Evolutionary conservation across 2,888 invertebrate species (phyloP), one percentile per base, ranked within the genome.

Genomic region (Loripinus fragilis): DNA sequence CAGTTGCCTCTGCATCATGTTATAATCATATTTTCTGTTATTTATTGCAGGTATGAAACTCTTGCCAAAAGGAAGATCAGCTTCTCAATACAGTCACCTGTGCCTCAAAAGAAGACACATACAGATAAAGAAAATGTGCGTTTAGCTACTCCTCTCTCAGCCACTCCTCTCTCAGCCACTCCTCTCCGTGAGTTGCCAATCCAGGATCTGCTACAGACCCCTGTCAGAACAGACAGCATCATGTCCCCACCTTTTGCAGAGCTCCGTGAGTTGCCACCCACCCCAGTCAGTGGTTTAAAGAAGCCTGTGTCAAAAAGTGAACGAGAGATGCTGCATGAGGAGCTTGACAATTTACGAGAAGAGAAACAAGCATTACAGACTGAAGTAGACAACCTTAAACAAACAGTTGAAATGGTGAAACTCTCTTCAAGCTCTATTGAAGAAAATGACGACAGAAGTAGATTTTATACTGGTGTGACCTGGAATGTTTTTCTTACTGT

Each of bases 401-500:
- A 55, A 5, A 20, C 5, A 12, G 23, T 55, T 7, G 10, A 50
- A 15, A 50, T 7, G 7, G 50, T 50, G 5, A 55, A 55, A 55
- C 28, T 55, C 28, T 2, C 10, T 28, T 55, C 25, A 28, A 5
- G 17, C 8, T 28, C 28, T 42, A 60, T 72, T 17, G 76, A 66
- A 48, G 69, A 48, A 0, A 60, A 73, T 23, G 33, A 77, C 64
- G 65, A 73, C 15, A 38, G 15, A 17, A 69, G 72, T 35, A 35
- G 72, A 41, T 35, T 76, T 5, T 42, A 45, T n/a, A 76, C 71
- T 0, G 76, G 76, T 25, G 5, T 77, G 7, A 64, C 30, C 8
- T 77, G 68, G 77, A 23, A 30, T 25, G 50, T 73, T 15, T 77
- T 73, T 48, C 1, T 69, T 12, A 25, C 10, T 30, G 8, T 69